Conservation (phyloP, 1,140 invertebrate species). For the Ectropis grisescens region DNA sequence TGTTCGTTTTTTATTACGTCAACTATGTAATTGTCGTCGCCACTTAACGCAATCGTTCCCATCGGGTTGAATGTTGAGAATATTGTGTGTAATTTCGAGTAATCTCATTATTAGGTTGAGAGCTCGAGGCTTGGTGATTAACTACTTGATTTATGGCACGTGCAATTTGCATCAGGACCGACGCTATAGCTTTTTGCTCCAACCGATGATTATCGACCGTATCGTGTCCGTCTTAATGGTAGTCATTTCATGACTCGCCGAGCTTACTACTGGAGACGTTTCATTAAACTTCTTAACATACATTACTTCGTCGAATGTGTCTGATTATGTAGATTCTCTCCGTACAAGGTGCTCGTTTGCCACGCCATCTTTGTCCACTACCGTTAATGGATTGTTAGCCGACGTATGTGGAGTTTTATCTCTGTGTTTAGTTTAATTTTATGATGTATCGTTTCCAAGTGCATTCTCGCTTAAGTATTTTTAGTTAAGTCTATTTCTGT, state of each 20-base stretch:
- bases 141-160: constrained; percentile 62
- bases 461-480: too few relatives aligned
- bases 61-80: neutral
- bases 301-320: constrained; percentile 61
- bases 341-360: constrained; percentile 34
- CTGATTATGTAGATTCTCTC: constrained; percentile 57
- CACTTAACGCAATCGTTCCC: neutral
- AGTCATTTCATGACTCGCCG: constrained; percentile 63
- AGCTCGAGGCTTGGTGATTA: constrained; percentile 52
- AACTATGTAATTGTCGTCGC: too few relatives aligned
- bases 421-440: constrained; percentile 7
- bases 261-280: constrained; percentile 50
- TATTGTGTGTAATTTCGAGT: constrained; percentile 46
- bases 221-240: constrained; percentile 65
- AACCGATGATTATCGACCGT: constrained; percentile 62
- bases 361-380: constrained; percentile 34
- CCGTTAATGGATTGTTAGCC: constrained; percentile 54
- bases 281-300: constrained; percentile 65
- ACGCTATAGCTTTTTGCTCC: constrained; percentile 55
- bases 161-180: constrained; percentile 62
- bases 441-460: too few relatives aligned
- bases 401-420: constrained; percentile 11
- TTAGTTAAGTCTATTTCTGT: too few relatives aligned
- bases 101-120: constrained; percentile 60
- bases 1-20: too few relatives aligned